A percentile compares a stretch with the other conserved stretches of the same genome.
Evolutionary conservation across 2,113 vertebrate genomes (phyloP).

Genomic region (Dipodomys spectabilis): DNA sequence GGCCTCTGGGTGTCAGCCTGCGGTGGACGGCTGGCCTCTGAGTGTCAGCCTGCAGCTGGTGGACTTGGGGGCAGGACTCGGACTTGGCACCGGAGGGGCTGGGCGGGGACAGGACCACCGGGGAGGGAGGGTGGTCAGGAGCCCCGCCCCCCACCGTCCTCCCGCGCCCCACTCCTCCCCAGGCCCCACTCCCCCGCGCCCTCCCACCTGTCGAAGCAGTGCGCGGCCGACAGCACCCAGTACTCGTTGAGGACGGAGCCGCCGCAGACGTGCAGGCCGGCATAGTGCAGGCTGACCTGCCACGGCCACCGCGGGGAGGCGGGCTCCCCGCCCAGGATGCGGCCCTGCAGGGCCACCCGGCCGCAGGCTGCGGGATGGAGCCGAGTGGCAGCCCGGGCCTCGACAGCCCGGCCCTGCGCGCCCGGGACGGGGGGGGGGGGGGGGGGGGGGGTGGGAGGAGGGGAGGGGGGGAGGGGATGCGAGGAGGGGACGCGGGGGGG

Average conservation of each 20-base stretch:
- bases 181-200: too few relatives aligned
- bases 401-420: too few relatives aligned
- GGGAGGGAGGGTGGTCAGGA: too few relatives aligned
- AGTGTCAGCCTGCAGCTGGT: not conserved
- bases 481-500: too few relatives aligned
- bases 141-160: too few relatives aligned
- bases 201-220: conserved; percentile 82
- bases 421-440: too few relatives aligned
- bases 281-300: conserved; percentile 81
- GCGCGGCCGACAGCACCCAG: conserved; percentile 85
- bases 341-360: not conserved
- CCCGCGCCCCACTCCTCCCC: too few relatives aligned
- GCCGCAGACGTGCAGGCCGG: conserved; percentile 72
- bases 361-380: conserved; percentile 52
- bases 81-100: too few relatives aligned
- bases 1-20: not conserved
- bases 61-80: not conserved
- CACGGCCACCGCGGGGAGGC: conserved; percentile 72
- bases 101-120: not conserved
- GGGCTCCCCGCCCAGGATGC: not conserved
- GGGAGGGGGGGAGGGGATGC: too few relatives aligned
- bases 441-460: rapidly evolving
- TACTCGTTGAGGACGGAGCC: conserved; percentile 76
- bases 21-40: not conserved
- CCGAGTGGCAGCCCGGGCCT: too few relatives aligned